phyloP scores from a whole-genome alignment of 2,888 invertebrate species.

The Cryptus viduatorius region DNA sequence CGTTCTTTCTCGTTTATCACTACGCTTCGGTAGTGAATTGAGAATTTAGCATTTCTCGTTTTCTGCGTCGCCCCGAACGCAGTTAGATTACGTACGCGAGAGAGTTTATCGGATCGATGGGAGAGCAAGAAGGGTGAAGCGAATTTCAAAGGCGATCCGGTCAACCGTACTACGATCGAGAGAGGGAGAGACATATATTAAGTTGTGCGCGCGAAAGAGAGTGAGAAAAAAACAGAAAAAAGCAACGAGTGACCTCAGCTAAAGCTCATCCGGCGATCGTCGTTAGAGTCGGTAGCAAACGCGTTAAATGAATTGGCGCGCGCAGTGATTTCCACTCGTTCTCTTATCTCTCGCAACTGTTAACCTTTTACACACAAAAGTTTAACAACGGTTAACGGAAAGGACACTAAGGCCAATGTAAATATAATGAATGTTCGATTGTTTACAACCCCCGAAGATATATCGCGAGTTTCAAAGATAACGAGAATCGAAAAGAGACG shows the following conservation, averaged over 20 bases:
- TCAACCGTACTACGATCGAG: constrained; percentile 62
- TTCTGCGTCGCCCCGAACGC: constrained; percentile 52
- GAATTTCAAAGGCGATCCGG: constrained; percentile 62
- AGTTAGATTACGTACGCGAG: constrained; percentile 51
- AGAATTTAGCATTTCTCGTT: constrained; percentile 66
- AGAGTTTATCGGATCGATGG: constrained; percentile 65
- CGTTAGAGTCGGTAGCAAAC: constrained; percentile 59
- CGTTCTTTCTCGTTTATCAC: constrained; percentile 54
- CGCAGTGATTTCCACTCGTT: constrained; percentile 70
- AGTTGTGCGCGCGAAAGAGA: background rate
- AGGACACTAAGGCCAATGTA: constrained; percentile 75
- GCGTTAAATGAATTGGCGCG: constrained; percentile 75
- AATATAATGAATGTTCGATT: constrained; percentile 75
- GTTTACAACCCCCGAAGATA: constrained; percentile 70
- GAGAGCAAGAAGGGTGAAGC: constrained; percentile 23
- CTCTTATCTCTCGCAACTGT: constrained; percentile 75
- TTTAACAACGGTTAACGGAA: constrained; percentile 69
- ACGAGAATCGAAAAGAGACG: constrained; percentile 50
- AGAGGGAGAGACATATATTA: constrained; percentile 38
- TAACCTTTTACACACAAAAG: constrained; percentile 78
- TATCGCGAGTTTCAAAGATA: constrained; percentile 64
- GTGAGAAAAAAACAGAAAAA: background rate
- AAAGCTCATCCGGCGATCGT: constrained; percentile 55
- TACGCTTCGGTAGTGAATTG: constrained; percentile 52
- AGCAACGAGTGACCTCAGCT: constrained; percentile 50